Conservation (phyloP, 64 coral and sea anemone genomes). For the Montipora cactus region DNA sequence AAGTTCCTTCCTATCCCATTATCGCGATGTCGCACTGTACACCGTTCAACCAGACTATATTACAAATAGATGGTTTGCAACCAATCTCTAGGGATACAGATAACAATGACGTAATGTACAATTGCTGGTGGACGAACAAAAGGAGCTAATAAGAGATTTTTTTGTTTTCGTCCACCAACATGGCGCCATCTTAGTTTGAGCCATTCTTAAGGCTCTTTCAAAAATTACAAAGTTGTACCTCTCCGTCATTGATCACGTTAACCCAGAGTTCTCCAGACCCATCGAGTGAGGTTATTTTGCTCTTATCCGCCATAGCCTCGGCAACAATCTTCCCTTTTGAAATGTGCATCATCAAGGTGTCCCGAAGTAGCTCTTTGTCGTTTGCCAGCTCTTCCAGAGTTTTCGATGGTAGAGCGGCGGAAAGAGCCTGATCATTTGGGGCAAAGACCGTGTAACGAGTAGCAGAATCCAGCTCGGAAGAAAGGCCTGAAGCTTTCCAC, state of each 20-base stretch:
- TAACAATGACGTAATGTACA: too few relatives aligned
- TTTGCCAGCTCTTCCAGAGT: slow-evolving; percentile 37
- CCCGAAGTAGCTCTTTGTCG: slow-evolving; percentile 41
- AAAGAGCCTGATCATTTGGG: slow-evolving; percentile 67
- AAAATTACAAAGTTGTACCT: neutral
- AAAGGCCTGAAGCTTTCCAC: slow-evolving; percentile 49
- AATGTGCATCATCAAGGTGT: slow-evolving; percentile 67
- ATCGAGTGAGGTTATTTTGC: slow-evolving; percentile 59
- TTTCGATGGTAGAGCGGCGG: slow-evolving; percentile 18
- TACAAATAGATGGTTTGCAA: too few relatives aligned
- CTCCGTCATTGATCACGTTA: slow-evolving; percentile 51
- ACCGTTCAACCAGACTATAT: too few relatives aligned
- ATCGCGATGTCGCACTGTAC: too few relatives aligned
- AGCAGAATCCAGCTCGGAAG: slow-evolving; percentile 29
- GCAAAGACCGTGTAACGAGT: slow-evolving; percentile 53
- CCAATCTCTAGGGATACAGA: too few relatives aligned
- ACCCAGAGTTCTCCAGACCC: slow-evolving; percentile 49
- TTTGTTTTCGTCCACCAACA: too few relatives aligned
- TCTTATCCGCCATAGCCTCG: slow-evolving; percentile 62
- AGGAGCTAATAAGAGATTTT: too few relatives aligned
- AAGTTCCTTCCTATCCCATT: too few relatives aligned
- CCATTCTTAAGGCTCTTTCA: too few relatives aligned
- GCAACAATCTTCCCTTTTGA: slow-evolving; percentile 45
- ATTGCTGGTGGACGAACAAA: too few relatives aligned
- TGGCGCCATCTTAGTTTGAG: too few relatives aligned